Evolutionary conservation across 2,113 vertebrate genomes (phyloP), one percentile per base, ranked within the genome.

Genomic region (Antechinus stuartii): DNA sequence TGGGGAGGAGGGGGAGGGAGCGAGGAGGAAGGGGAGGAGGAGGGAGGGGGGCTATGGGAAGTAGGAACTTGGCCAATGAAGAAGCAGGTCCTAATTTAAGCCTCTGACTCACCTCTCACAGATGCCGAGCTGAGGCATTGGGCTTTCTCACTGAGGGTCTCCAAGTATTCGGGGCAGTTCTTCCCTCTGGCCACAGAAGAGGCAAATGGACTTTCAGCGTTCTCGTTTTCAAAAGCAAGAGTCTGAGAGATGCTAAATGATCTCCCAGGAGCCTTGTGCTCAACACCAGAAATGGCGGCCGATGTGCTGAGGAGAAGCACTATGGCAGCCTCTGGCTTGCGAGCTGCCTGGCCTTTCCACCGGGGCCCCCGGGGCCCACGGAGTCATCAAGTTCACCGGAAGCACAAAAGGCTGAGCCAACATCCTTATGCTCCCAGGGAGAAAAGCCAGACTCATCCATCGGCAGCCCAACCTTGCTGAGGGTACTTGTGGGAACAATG

Each of bases 301-400:
- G 16, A 0, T 12, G 2, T 6, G 14, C 4, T 0, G 16, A 76
- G 35, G 35, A 42, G n/a, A 23, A 6, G 68, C 35, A n/a, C 1
- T 14, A 22, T 1, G 4, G 3, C 57, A 30, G 57, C 57, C 27
- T 61, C 35, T 84, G 19, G n/a, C 68, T 84, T n/a, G 7, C n/a
- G 6, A 42, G 14, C 35, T 19, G 12, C 68, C 68, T n/a, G 35
- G 68, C n/a, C 22, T 76, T 76, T n/a, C 35, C 68, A 84, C n/a
- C 0, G 0, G 35, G 8, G 19, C 68, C 22, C 68, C 68, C 6
- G n/a, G n/a, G n/a, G 16, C 16, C 61, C 61, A 35, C 12, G 14
- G 14, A 76, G 61, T 76, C 61, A 16, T 16, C 61, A 5, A 16
- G 61, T 5, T 2, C 7, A n/a, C 30, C 7, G 16, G 68, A 84